phyloP scores from a whole-genome alignment of 2,797 vertebrate genomes.

The Gallinago stenura region DNA sequence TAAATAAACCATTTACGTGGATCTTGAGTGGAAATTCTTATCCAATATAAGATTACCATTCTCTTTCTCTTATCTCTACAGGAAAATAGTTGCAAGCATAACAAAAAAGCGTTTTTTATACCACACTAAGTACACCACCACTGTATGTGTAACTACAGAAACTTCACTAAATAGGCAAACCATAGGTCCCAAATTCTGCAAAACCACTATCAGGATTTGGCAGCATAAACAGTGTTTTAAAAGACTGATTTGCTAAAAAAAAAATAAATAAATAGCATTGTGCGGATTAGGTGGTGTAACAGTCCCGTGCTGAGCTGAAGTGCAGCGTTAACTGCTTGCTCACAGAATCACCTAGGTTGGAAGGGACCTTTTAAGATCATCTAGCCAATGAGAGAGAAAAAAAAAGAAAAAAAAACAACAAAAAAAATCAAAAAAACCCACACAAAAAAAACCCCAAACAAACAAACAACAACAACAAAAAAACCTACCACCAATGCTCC shows the following conservation, averaged over 20 bases:
- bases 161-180: not conserved
- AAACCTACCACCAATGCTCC: not conserved
- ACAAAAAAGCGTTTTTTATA: not conserved
- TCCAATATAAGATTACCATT: not conserved
- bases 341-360: too few species aligned
- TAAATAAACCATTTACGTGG: not conserved
- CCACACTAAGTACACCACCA: not conserved
- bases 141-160: not conserved
- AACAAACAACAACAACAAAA: too few species aligned
- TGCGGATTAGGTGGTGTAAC: not conserved
- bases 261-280: not conserved
- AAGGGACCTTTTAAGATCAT: too few species aligned
- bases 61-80: not conserved
- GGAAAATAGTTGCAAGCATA: not conserved
- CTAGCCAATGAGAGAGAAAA: too few species aligned
- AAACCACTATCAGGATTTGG: not conserved
- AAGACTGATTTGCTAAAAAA: not conserved
- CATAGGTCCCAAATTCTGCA: not conserved
- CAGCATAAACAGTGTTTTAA: not conserved
- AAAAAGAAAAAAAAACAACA: too few species aligned
- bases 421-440: too few species aligned
- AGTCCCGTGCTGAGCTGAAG: not conserved
- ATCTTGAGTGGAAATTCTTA: not conserved
- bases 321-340: not conserved
- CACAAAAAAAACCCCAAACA: too few species aligned